These are phyloP conservation scores for Bradypodion pumilum DNA, from an alignment of 2,797 vertebrate genomes.

Conservation along the genomic window DNA sequence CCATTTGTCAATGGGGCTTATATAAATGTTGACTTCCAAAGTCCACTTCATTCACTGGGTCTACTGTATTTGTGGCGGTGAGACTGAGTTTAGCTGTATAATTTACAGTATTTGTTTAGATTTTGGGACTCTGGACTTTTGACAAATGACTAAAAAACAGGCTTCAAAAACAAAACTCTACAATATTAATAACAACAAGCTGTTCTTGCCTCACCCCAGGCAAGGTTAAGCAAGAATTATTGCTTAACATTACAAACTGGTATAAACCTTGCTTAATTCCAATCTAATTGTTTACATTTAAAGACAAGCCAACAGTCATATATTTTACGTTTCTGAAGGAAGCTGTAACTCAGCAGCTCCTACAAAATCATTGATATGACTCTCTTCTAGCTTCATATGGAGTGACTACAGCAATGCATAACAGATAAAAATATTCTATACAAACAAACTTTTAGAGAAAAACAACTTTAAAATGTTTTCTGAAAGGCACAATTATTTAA, in stretches of 20 bases:
- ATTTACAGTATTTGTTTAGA: neutral
- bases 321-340: neutral
- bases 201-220: neutral
- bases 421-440: neutral
- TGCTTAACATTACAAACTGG: neutral
- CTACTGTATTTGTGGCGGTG: too few relatives aligned
- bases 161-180: neutral
- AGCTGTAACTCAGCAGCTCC: neutral
- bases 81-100: too few relatives aligned
- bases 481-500: too few relatives aligned
- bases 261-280: neutral
- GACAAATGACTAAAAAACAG: neutral
- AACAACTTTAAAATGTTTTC: too few relatives aligned
- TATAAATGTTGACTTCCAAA: too few relatives aligned
- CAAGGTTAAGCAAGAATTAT: neutral
- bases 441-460: too few relatives aligned
- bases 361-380: neutral
- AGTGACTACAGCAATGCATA: neutral
- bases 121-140: neutral
- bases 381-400: neutral
- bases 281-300: neutral
- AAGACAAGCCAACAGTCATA: neutral
- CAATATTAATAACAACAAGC: neutral
- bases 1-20: too few relatives aligned
- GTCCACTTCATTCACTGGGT: too few relatives aligned